phyloP scores from a whole-genome alignment of 2,113 vertebrate genomes.

The Paedocypris sp. region DNA sequence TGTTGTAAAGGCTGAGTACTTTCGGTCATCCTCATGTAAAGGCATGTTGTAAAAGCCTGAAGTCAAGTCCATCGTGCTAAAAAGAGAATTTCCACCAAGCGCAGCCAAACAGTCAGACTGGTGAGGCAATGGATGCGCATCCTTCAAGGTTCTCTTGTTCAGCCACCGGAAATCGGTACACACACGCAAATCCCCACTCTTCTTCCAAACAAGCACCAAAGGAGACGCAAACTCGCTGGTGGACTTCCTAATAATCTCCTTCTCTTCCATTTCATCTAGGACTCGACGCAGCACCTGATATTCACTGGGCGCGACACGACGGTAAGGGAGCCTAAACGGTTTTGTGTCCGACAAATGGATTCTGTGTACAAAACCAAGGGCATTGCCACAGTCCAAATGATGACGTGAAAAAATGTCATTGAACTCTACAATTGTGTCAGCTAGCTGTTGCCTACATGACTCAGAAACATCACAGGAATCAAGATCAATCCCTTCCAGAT shows the following conservation, averaged over 20 bases:
- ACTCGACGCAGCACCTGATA: not conserved
- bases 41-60: slow-evolving; percentile 10
- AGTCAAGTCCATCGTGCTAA: slow-evolving; percentile 22
- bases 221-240: not conserved
- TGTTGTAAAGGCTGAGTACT: not conserved
- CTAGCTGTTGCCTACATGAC: not conserved
- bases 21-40: not conserved
- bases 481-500: slow-evolving; percentile 9
- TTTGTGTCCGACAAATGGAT: not conserved
- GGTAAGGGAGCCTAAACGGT: not conserved
- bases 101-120: slow-evolving; percentile 14
- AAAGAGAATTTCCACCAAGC: not conserved
- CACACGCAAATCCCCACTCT: not conserved
- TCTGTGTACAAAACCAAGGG: not conserved
- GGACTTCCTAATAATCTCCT: not conserved
- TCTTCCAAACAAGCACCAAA: not conserved
- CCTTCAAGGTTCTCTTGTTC: slow-evolving; percentile 18
- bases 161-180: slow-evolving; percentile 6
- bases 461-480: slow-evolving; percentile 5
- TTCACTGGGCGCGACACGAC: not conserved
- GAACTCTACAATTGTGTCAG: not conserved
- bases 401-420: slow-evolving; percentile 14
- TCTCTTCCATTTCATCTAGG: not conserved
- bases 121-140: slow-evolving; percentile 10
- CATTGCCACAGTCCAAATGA: not conserved